A percentile compares a stretch with the other conserved stretches of the same genome.
phyloP scores from a whole-genome alignment of 2,113 vertebrate genomes.

The Bombycilla garrulus region DNA sequence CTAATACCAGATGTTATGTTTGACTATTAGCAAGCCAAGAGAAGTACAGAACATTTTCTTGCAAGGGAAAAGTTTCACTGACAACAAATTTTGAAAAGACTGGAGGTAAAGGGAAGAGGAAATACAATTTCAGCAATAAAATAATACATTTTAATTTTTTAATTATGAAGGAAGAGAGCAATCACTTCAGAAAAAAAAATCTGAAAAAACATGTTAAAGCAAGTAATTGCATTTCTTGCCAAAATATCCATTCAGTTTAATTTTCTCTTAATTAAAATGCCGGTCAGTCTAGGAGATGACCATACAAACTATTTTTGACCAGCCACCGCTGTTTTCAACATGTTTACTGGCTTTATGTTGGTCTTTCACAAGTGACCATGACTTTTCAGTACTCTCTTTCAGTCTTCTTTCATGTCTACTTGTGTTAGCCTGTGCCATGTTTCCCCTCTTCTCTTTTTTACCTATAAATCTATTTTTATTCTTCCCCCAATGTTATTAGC shows the following conservation, averaged over 20 bases:
- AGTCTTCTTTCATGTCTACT: background rate
- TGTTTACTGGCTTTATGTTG: background rate
- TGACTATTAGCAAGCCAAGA: background rate
- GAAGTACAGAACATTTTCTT: background rate
- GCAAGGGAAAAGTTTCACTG: background rate
- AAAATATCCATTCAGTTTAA: background rate
- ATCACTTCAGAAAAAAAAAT: background rate
- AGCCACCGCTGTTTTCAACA: background rate
- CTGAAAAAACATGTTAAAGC: background rate
- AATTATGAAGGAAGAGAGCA: background rate
- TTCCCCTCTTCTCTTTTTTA: background rate
- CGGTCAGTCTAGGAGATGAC: background rate
- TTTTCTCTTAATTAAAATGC: background rate
- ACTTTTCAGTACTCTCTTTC: background rate
- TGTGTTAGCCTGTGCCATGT: background rate
- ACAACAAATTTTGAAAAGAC: background rate
- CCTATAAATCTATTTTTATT: background rate
- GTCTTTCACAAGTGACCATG: background rate
- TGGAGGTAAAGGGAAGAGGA: background rate
- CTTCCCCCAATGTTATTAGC: background rate
- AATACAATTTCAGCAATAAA: background rate
- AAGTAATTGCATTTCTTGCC: background rate
- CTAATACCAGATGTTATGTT: background rate
- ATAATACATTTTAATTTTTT: background rate
- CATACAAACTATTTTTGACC: background rate